phyloP scores from a whole-genome alignment of 1,140 invertebrate genomes.

The Aethina tumida region DNA sequence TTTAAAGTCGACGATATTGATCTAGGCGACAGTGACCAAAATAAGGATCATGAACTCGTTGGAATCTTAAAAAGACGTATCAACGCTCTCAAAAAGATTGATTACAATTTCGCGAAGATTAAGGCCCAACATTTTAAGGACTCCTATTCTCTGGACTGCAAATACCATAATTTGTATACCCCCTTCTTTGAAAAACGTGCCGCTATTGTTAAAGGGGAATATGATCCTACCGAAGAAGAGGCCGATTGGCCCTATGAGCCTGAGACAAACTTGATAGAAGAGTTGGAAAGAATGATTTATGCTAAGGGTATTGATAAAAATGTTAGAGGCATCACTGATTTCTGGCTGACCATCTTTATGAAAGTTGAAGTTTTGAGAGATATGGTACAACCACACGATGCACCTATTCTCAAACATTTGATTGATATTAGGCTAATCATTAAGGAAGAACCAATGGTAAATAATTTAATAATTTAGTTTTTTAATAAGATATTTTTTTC shows the following conservation, averaged over 20 bases:
- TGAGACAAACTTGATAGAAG: slow-evolving; percentile 47
- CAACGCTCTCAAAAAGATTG: slow-evolving; percentile 86
- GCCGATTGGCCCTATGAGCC: slow-evolving; percentile 70
- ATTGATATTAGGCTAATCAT: slow-evolving; percentile 82
- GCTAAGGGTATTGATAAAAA: slow-evolving; percentile 35
- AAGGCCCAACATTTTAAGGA: slow-evolving; percentile 94
- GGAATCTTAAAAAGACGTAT: slow-evolving; percentile 80
- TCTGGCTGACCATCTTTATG: slow-evolving; percentile 95
- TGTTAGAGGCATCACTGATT: slow-evolving; percentile 85
- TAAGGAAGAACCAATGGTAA: slow-evolving; percentile 60
- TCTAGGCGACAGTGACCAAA: too few species aligned
- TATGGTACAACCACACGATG: slow-evolving; percentile 91
- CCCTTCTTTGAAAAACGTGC: slow-evolving; percentile 74
- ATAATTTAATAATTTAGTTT: slow-evolving; percentile 11
- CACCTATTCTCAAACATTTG: slow-evolving; percentile 87
- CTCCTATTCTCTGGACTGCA: slow-evolving; percentile 86
- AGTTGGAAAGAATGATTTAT: slow-evolving; percentile 15
- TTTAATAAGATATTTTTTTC: slow-evolving; percentile 15
- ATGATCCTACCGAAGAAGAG: slow-evolving; percentile 86
- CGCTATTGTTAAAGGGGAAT: slow-evolving; percentile 65
- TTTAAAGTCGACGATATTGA: too few species aligned
- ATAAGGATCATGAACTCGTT: too few species aligned
- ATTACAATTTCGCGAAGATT: slow-evolving; percentile 75
- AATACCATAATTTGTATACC: slow-evolving; percentile 76
- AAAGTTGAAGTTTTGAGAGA: slow-evolving; percentile 87